phyloP scores from a whole-genome alignment of 2,797 vertebrate genomes.

The Rhincodon typus region DNA sequence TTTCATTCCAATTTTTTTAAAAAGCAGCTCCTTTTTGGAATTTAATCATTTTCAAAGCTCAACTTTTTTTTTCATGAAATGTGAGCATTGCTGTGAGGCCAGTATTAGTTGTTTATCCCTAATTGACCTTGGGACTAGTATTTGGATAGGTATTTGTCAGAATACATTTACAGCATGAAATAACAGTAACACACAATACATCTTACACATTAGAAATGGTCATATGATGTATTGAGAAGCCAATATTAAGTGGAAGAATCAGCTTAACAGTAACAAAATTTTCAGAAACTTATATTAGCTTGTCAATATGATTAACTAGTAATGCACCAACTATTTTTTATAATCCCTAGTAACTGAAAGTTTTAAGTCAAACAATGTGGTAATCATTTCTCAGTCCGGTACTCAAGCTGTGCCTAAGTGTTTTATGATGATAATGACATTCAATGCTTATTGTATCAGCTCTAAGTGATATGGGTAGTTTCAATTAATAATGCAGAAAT shows the following conservation, averaged over 20 bases:
- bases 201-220: not conserved
- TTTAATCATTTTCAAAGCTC: not conserved
- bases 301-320: not conserved
- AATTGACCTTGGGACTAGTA: not conserved
- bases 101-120: not conserved
- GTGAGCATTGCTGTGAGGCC: not conserved
- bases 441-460: not conserved
- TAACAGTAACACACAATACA: not conserved
- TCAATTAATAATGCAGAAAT: not conserved
- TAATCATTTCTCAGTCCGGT: not conserved
- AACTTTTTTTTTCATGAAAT: not conserved
- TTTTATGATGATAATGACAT: not conserved
- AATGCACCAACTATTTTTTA: not conserved
- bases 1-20: not conserved
- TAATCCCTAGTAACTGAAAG: not conserved
- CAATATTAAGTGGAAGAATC: not conserved
- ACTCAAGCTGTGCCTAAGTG: not conserved
- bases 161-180: not conserved
- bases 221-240: not conserved
- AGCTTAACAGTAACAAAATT: not conserved
- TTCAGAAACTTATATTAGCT: not conserved
- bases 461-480: not conserved
- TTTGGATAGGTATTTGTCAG: not conserved
- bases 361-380: not conserved
- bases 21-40: not conserved